A percentile compares a stretch with the other conserved stretches of the same genome.
Evolutionary conservation across 2,888 invertebrate species (phyloP).

Genomic region (Andrena trimmerana): DNA sequence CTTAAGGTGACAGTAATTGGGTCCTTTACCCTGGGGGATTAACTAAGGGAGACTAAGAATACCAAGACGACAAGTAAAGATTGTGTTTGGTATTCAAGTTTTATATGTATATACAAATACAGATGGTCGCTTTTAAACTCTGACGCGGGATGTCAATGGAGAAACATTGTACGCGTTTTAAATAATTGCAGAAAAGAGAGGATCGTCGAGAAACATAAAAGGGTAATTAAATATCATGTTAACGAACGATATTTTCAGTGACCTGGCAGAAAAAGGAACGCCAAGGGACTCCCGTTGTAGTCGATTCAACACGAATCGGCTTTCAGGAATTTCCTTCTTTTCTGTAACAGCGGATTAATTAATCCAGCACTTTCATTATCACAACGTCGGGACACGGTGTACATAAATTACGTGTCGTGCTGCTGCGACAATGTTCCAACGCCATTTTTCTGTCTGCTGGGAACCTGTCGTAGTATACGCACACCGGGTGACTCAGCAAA

Average conservation of each 20-base stretch:
- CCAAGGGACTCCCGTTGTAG: conserved; percentile 37
- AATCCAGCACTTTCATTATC: conserved; percentile 74
- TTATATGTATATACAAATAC: too few relatives aligned
- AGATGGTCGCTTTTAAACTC: neutral
- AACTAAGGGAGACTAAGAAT: too few relatives aligned
- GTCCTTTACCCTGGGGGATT: too few relatives aligned
- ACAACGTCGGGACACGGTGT: conserved; percentile 63
- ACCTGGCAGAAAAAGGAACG: neutral
- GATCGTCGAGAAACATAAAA: conserved; percentile 18
- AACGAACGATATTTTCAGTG: conserved; percentile 24
- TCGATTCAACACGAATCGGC: conserved; percentile 61
- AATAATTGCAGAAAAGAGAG: neutral
- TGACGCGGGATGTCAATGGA: neutral
- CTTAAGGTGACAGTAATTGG: too few relatives aligned
- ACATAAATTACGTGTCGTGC: conserved; percentile 72
- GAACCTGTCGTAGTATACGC: conserved; percentile 17
- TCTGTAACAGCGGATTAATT: conserved; percentile 66
- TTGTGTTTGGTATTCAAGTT: too few relatives aligned
- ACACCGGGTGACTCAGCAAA: conserved; percentile 1
- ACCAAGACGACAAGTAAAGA: too few relatives aligned
- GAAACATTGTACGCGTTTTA: neutral
- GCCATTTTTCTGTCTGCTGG: conserved; percentile 58
- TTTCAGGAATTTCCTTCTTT: conserved; percentile 51
- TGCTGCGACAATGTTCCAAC: conserved; percentile 55
- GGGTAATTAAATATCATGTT: conserved; percentile 38